phyloP scores from a whole-genome alignment of 2,797 vertebrate genomes.

The Masticophis lateralis region DNA sequence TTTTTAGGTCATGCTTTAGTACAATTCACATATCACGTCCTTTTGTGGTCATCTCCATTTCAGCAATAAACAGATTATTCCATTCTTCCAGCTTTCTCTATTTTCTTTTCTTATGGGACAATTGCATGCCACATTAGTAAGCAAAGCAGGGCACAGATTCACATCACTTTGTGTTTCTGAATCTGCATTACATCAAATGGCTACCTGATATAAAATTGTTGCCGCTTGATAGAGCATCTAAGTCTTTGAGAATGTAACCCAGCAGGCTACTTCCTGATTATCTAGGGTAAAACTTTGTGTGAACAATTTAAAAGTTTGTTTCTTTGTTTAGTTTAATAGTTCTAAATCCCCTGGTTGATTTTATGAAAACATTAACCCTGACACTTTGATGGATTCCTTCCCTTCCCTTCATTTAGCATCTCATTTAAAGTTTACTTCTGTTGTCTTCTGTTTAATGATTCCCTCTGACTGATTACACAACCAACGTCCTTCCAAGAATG shows the following conservation, averaged over 20 bases:
- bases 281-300: constrained; percentile 32
- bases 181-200: neutral
- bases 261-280: constrained; percentile 23
- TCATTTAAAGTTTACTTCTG: constrained; percentile 58
- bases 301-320: constrained; percentile 39
- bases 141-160: neutral
- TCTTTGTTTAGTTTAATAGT: neutral
- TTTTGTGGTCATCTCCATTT: neutral
- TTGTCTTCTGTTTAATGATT: constrained; percentile 53
- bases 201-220: neutral
- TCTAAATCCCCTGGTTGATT: constrained; percentile 50
- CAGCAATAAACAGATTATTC: neutral
- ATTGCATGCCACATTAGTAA: neutral
- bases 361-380: constrained; percentile 63
- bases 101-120: neutral
- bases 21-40: neutral
- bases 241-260: neutral
- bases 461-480: constrained; percentile 48
- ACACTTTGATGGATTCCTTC: constrained; percentile 54
- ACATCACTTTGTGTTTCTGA: neutral
- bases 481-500: constrained; percentile 47
- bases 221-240: rapidly evolving
- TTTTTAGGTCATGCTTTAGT: neutral
- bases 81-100: neutral
- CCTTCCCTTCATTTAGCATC: constrained; percentile 55